phyloP scores from a whole-genome alignment of 2,888 invertebrate genomes.

The Rugalucina vietnamica region DNA sequence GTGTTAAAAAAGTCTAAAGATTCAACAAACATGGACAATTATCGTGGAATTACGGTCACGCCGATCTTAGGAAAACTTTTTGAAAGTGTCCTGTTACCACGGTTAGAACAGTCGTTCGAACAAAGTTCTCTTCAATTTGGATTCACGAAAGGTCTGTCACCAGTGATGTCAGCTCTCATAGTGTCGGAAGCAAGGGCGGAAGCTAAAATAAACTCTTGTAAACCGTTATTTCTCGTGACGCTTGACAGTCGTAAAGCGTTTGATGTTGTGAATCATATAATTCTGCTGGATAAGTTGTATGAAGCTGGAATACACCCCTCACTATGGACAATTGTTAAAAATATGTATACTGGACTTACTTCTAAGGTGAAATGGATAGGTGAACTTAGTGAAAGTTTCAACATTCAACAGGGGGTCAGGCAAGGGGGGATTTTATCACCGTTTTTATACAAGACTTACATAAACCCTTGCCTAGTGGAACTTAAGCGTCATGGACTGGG shows the following conservation, averaged over 20 bases:
- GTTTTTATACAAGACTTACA: conserved; percentile 15
- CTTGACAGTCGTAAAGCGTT: not conserved
- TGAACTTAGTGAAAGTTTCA: not conserved
- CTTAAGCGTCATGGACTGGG: not conserved
- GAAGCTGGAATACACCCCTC: not conserved
- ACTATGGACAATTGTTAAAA: not conserved
- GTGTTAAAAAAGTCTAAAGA: conserved; percentile 11
- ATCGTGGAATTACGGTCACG: not conserved
- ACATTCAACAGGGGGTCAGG: conserved; percentile 15
- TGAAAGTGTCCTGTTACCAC: not conserved
- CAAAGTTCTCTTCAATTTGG: conserved; percentile 1
- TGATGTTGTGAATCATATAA: not conserved
- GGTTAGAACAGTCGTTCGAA: not conserved
- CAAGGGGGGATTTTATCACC: conserved; percentile 23
- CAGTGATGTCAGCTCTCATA: not conserved
- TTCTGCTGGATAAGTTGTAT: not conserved
- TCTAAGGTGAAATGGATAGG: not conserved
- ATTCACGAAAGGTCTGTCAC: not conserved
- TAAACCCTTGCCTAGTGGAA: conserved; percentile 19
- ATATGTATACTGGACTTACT: not conserved
- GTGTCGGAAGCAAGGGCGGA: not conserved
- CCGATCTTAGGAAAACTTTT: not conserved
- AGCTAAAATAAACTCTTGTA: not conserved
- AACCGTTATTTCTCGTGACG: not conserved
- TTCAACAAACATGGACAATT: not conserved